Evolutionary conservation across 2,113 vertebrate species (phyloP).

Genomic region (Crypturellus undulatus): DNA sequence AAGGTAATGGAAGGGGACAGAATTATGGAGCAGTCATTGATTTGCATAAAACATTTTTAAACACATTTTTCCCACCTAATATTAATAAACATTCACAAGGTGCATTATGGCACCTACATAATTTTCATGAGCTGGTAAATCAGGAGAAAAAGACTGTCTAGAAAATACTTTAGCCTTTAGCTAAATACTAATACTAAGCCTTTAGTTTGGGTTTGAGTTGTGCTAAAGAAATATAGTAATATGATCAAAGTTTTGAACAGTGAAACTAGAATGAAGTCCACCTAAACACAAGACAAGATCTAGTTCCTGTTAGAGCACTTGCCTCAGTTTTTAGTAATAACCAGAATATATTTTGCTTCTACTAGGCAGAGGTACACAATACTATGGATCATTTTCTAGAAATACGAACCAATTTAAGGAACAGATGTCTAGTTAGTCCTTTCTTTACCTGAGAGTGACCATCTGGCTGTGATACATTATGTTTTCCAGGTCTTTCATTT

Average conservation of each 20-base stretch:
- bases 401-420: slow-evolving; percentile 14
- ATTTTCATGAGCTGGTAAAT: neutral
- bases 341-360: neutral
- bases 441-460: neutral
- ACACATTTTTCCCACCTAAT: neutral
- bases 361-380: neutral
- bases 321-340: neutral
- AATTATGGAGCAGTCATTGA: neutral
- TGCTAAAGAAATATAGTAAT: neutral
- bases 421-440: neutral
- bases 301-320: neutral
- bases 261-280: neutral
- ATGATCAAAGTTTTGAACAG: neutral
- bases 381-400: neutral
- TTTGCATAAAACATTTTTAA: neutral
- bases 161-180: too few relatives aligned
- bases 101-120: neutral
- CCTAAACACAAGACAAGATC: neutral
- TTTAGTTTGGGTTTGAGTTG: neutral
- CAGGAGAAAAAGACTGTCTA: neutral
- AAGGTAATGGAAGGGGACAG: neutral
- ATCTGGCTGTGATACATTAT: neutral
- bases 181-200: too few relatives aligned
- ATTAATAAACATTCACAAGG: neutral
- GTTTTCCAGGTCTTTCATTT: neutral